Conservation (phyloP, 2,113 vertebrate species). For the Gallinago undulata region DNA sequence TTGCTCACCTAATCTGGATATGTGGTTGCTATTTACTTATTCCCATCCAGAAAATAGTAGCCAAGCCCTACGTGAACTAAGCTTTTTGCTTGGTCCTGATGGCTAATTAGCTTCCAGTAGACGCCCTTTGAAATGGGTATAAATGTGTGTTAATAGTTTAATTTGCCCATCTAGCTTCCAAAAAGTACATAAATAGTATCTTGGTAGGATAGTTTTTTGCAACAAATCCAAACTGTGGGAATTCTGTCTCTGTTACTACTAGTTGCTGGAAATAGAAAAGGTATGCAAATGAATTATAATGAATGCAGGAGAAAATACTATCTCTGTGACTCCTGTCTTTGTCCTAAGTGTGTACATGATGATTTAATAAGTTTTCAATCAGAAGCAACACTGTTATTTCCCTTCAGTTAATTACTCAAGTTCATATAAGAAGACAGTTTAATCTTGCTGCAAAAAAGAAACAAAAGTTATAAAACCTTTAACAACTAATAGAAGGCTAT, state of each 20-base stretch:
- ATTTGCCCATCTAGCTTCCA: background rate
- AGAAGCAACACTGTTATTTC: background rate
- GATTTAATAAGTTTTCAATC: background rate
- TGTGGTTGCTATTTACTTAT: background rate
- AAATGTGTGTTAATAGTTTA: background rate
- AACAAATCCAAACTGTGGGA: background rate
- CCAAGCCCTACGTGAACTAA: background rate
- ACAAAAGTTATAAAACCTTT: background rate
- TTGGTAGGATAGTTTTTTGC: background rate
- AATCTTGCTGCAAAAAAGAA: background rate
- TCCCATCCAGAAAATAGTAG: background rate
- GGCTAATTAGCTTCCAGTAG: background rate
- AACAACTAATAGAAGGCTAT: background rate
- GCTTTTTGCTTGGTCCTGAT: background rate
- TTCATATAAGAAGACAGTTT: background rate
- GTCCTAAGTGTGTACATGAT: background rate
- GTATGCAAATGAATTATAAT: background rate
- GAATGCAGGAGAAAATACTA: background rate
- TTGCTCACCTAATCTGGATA: background rate
- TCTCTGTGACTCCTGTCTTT: background rate
- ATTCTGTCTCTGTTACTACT: background rate
- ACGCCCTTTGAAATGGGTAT: background rate
- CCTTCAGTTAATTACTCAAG: background rate
- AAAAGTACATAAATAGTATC: background rate
- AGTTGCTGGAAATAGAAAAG: background rate